A percentile compares a stretch with the other conserved stretches of the same genome.
These are phyloP conservation scores for Pyrochroa serraticornis DNA, from an alignment of 2,888 invertebrate genomes.

Conservation along the genomic window DNA sequence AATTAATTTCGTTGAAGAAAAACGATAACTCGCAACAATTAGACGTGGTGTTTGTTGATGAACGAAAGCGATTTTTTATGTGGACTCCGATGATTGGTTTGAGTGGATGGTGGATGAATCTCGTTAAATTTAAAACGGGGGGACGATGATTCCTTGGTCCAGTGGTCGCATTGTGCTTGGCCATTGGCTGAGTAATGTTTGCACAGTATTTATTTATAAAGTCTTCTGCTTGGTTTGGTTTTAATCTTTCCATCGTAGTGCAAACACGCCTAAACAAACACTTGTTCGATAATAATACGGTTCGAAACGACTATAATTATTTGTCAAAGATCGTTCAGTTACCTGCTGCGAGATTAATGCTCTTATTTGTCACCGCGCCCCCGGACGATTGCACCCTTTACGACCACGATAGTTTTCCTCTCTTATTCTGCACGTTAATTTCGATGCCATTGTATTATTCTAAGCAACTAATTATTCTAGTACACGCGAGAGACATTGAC, in stretches of 20 bases:
- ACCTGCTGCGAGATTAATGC: slow-evolving; percentile 38
- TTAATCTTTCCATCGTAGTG: slow-evolving; percentile 56
- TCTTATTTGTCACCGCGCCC: slow-evolving; percentile 45
- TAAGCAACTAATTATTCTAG: slow-evolving; percentile 51
- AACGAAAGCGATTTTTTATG: slow-evolving; percentile 9
- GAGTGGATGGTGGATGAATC: neutral
- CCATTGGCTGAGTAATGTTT: slow-evolving; percentile 48
- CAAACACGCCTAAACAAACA: slow-evolving; percentile 58
- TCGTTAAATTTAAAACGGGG: slow-evolving; percentile 19
- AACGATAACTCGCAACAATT: neutral
- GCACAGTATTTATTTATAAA: slow-evolving; percentile 51
- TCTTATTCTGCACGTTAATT: slow-evolving; percentile 40
- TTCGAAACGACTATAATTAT: slow-evolving; percentile 50
- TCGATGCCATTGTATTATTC: slow-evolving; percentile 52
- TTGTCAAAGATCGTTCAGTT: slow-evolving; percentile 50
- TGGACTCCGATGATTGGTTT: slow-evolving; percentile 6
- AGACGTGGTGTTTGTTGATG: slow-evolving; percentile 10
- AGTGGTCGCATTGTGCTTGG: slow-evolving; percentile 51
- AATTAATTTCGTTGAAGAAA: slow-evolving; percentile 1
- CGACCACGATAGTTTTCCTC: slow-evolving; percentile 29
- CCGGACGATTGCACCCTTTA: slow-evolving; percentile 30
- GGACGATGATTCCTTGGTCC: slow-evolving; percentile 44
- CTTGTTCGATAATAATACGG: slow-evolving; percentile 53
- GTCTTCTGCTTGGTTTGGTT: slow-evolving; percentile 57
- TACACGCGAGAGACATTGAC: slow-evolving; percentile 47